Evolutionary conservation across 2,797 vertebrate genomes (phyloP).

Genomic region (Nyctalus aviator): DNA sequence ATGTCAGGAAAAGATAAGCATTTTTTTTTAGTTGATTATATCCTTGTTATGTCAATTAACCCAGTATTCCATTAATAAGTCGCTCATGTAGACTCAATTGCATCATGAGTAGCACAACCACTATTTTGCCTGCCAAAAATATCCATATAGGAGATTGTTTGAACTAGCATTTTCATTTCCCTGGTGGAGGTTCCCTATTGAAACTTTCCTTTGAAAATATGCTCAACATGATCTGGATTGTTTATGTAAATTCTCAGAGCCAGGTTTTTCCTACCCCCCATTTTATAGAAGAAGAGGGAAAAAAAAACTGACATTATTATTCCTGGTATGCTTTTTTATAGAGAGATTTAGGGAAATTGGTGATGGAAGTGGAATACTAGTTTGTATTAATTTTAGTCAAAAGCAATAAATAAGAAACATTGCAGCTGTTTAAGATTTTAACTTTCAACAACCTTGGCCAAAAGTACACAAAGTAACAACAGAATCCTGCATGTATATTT

Average conservation of each 20-base stretch:
- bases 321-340: slow-evolving; percentile 9
- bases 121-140: background rate
- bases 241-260: background rate
- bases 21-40: slow-evolving; percentile 35
- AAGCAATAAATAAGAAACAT: background rate
- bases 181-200: background rate
- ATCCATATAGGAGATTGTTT: background rate
- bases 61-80: slow-evolving; percentile 43
- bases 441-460: background rate
- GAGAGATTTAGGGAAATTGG: background rate
- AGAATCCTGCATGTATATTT: background rate
- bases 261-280: background rate
- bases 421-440: background rate
- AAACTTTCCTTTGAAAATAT: slow-evolving; percentile 33
- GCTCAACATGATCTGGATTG: background rate
- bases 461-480: background rate
- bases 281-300: background rate
- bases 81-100: background rate
- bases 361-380: background rate
- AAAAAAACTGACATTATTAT: background rate
- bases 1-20: slow-evolving; percentile 53
- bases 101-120: background rate
- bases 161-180: slow-evolving; percentile 18
- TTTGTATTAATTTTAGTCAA: background rate
- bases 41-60: slow-evolving; percentile 64